These are phyloP conservation scores for Nomada flava DNA, from an alignment of 2,888 invertebrate genomes.

Conservation along the genomic window DNA sequence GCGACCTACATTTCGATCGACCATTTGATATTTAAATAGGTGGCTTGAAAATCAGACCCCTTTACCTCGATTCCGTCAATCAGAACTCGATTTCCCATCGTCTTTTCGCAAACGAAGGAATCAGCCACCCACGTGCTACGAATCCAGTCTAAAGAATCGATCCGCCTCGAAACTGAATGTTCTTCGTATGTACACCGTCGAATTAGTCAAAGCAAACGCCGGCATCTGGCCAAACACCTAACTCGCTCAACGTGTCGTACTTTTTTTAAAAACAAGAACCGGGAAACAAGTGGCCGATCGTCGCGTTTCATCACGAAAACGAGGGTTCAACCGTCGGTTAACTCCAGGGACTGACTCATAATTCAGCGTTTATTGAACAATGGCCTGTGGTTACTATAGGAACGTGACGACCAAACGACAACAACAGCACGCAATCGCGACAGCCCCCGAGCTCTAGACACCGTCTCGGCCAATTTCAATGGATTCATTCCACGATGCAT, in stretches of 20 bases:
- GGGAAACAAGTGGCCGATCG: not conserved
- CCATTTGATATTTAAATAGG: conserved; percentile 41
- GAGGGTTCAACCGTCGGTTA: conserved; percentile 33
- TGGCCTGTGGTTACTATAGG: conserved; percentile 76
- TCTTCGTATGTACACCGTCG: not conserved
- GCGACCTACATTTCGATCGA: conserved; percentile 38
- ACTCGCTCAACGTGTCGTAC: not conserved
- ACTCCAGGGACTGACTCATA: conserved; percentile 72
- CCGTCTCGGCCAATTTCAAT: conserved; percentile 35
- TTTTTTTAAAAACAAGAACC: not conserved
- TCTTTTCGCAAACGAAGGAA: conserved; percentile 25
- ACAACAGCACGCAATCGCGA: conserved; percentile 57
- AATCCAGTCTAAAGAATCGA: not conserved
- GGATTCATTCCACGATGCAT: conserved; percentile 14
- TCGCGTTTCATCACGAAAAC: conserved; percentile 11
- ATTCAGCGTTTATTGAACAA: conserved; percentile 80
- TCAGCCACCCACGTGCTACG: no score
- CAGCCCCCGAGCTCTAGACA: conserved; percentile 3
- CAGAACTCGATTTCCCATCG: conserved; percentile 18
- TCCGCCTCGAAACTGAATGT: not conserved
- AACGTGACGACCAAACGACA: conserved; percentile 77
- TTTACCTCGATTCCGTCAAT: conserved; percentile 3
- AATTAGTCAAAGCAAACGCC: not conserved
- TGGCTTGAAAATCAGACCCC: not conserved
- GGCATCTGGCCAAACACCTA: conserved; percentile 1